Conservation (phyloP, 2,113 vertebrate genomes). For the Cinclus cinclus region DNA sequence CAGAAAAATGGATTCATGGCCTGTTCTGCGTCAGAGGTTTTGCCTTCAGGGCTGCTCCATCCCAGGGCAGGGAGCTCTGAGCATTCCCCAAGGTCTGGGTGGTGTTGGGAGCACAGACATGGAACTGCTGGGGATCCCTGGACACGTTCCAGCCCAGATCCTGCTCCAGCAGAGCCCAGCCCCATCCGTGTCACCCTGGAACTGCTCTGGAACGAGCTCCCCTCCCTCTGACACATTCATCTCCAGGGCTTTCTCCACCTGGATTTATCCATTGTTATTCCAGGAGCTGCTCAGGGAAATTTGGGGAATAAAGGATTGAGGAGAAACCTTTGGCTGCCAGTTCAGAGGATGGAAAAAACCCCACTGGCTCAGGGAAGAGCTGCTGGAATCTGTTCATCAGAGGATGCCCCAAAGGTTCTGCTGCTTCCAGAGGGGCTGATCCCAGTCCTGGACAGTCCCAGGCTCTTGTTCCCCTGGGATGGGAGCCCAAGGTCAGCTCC, state of each 20-base stretch:
- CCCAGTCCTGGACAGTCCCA: neutral
- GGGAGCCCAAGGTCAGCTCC: neutral
- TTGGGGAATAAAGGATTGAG: neutral
- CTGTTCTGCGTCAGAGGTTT: neutral
- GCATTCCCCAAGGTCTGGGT: neutral
- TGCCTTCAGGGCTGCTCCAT: neutral
- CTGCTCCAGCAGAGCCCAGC: neutral
- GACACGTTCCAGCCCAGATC: neutral
- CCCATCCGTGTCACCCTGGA: rapidly evolving
- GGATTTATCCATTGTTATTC: rapidly evolving
- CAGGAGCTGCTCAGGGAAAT: neutral
- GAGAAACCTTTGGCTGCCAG: neutral
- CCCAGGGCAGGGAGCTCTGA: neutral
- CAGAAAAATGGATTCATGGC: neutral
- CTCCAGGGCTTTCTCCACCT: neutral
- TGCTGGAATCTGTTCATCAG: neutral
- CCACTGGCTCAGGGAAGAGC: neutral
- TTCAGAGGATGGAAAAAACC: neutral
- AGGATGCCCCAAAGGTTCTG: neutral
- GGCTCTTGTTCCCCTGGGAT: neutral
- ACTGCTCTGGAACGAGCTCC: neutral
- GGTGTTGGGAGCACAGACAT: neutral
- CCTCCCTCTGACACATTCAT: neutral
- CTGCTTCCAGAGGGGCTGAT: neutral
- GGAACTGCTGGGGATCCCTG: neutral